Base-by-base conservation (phyloP, 2,888 invertebrate genomes). In the Sesamia inferens region DNA sequence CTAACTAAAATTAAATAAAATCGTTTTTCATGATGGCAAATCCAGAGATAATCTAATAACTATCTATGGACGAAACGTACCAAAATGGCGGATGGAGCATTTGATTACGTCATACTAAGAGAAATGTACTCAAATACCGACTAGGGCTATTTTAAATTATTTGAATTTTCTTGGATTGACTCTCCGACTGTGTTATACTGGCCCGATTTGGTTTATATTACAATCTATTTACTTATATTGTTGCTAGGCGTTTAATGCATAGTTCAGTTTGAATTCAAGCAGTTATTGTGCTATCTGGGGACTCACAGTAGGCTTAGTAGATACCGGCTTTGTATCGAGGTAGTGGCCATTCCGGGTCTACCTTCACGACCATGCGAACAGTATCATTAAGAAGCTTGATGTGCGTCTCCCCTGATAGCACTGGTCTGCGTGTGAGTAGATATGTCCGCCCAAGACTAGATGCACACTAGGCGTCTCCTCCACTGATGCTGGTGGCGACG, bases 401-500 rank as follows among this genome's bases (percentile, higher is more conserved):
- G 16, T 57, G 8, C 4, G 4, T 22, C 22, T 14, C 16, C 24
- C 8, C 57, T 8, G 14, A 22, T 19, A 31, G 31, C 16, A 3
- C 11, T 16, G 6, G n/a, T 31, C 1, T 48, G 51, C 22, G 44
- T 14, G 65, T 19, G 63, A 24, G 64, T 31, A 10, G 3, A n/a
- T 5, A 64, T 65, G 70, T 64, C 90, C 90, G 89, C 7, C 6
- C 47, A 70, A 88, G 93, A 93, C 93, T 92, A 92, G 93, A 92
- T 4, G 31, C 81, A 84, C 88, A 39, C 73, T 90, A 94, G 74
- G 91, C 76, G 31, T 94, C 94, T 22, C 90, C 94, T 44, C 94
- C 95, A 72, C 96, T 96, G 76, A 96, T 95, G 61, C 96, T 96
- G 0, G 96, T 96, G 0, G 95, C 94, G 6, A 96, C 94, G 0